Percentiles rank a stretch among this genome's conserved stretches.
Conservation (phyloP, 2,113 vertebrate species). For the Colossoma macropomum region DNA sequence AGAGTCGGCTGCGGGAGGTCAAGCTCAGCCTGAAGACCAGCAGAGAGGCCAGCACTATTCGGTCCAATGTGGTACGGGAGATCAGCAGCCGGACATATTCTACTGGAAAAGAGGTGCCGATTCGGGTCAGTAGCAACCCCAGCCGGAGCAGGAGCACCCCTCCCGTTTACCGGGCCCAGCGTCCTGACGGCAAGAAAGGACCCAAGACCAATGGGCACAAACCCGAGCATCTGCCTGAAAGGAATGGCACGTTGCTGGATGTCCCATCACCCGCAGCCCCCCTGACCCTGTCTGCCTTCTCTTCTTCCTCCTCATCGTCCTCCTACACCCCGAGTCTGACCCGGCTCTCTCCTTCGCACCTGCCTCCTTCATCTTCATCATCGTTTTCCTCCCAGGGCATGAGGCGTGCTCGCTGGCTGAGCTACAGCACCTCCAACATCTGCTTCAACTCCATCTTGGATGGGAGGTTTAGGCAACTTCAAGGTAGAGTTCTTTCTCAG, state of each 20-base stretch:
- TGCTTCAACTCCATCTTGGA: constrained; percentile 80
- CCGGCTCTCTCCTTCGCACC: constrained; percentile 55
- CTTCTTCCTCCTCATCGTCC: constrained; percentile 53
- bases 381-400: constrained; percentile 69
- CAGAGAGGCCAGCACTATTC: constrained; percentile 63
- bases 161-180: constrained; percentile 68
- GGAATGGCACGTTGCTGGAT: constrained; percentile 69
- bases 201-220: constrained; percentile 53
- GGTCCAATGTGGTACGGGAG: constrained; percentile 57
- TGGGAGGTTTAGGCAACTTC: constrained; percentile 81
- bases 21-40: constrained; percentile 77
- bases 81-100: constrained; percentile 52
- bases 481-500: constrained; percentile 74
- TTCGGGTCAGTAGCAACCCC: constrained; percentile 51
- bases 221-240: constrained; percentile 66
- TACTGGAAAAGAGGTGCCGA: constrained; percentile 65
- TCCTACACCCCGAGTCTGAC: constrained; percentile 60
- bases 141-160: constrained; percentile 79
- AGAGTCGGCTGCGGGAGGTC: constrained; percentile 76
- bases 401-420: constrained; percentile 76
- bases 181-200: constrained; percentile 58
- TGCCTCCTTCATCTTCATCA: constrained; percentile 61
- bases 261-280: constrained; percentile 53
- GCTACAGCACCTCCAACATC: constrained; percentile 80
- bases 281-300: constrained; percentile 44